Percentiles rank a stretch among this genome's conserved stretches.
Evolutionary conservation across 2,797 vertebrate genomes (phyloP).

Genomic region (Vireo griseus): DNA sequence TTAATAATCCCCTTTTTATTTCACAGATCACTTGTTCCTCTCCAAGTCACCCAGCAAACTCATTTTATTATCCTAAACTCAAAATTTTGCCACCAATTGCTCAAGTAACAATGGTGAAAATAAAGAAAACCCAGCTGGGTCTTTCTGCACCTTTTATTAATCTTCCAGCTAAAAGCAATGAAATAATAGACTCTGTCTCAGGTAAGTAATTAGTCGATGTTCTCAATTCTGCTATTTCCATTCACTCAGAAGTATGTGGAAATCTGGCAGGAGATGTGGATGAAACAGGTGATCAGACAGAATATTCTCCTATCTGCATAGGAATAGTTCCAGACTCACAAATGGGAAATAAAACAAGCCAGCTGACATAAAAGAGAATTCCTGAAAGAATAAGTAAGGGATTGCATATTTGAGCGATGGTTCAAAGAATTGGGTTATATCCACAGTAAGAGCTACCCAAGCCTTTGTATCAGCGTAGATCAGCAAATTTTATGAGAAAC

Average conservation of each 20-base stretch:
- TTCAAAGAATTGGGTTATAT: background rate
- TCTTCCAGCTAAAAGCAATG: constrained; percentile 81
- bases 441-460: background rate
- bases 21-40: constrained; percentile 90
- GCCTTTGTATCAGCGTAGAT: background rate
- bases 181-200: constrained; percentile 83
- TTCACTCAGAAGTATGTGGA: background rate
- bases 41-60: constrained; percentile 94
- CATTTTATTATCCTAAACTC: constrained; percentile 94
- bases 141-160: constrained; percentile 80
- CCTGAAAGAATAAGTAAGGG: background rate
- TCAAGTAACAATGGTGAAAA: constrained; percentile 83
- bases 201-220: constrained; percentile 75
- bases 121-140: constrained; percentile 82
- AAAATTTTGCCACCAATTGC: constrained; percentile 92
- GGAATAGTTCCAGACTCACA: background rate
- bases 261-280: background rate
- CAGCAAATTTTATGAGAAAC: background rate
- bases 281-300: background rate
- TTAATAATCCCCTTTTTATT: background rate
- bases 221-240: background rate
- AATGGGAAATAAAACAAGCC: background rate
- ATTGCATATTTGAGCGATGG: background rate
- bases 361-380: background rate
- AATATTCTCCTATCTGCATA: background rate